A percentile compares a stretch with the other conserved stretches of the same genome.
Conservation (phyloP, 2,797 vertebrate genomes). For the Sebastes iracundus region DNA sequence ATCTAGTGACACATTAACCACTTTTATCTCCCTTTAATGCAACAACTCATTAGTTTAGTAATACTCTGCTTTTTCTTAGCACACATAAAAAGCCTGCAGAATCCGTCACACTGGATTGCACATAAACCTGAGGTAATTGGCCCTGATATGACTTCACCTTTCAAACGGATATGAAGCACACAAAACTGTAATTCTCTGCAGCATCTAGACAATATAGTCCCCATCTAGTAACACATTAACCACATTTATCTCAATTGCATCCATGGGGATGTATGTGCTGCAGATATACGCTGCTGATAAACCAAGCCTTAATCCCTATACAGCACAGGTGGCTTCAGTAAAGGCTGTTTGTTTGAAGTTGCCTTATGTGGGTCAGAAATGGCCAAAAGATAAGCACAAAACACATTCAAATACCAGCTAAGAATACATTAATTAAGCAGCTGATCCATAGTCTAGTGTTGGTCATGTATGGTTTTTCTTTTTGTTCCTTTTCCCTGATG, state of each 20-base stretch:
- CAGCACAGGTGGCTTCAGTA: background rate
- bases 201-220: background rate
- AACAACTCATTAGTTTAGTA: slow-evolving; percentile 41
- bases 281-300: slow-evolving; percentile 31
- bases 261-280: slow-evolving; percentile 10
- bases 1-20: too few relatives aligned
- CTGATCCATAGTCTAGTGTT: too few relatives aligned
- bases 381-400: slow-evolving; percentile 4
- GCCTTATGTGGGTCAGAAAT: slow-evolving; percentile 24
- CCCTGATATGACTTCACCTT: background rate
- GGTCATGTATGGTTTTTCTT: too few relatives aligned
- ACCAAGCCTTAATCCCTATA: background rate
- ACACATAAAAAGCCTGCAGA: slow-evolving; percentile 1
- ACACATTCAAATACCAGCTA: background rate
- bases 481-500: too few relatives aligned
- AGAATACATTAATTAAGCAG: too few relatives aligned
- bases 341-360: slow-evolving; percentile 19
- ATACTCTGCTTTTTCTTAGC: background rate
- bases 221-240: slow-evolving; percentile 63
- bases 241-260: slow-evolving; percentile 43
- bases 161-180: background rate
- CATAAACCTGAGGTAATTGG: background rate
- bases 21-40: slow-evolving; percentile 6
- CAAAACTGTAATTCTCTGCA: too few relatives aligned
- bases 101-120: background rate